Evolutionary conservation across 1,140 invertebrate species (phyloP), one percentile per base, ranked within the genome.

Genomic region (Lepidurus arcticus): DNA sequence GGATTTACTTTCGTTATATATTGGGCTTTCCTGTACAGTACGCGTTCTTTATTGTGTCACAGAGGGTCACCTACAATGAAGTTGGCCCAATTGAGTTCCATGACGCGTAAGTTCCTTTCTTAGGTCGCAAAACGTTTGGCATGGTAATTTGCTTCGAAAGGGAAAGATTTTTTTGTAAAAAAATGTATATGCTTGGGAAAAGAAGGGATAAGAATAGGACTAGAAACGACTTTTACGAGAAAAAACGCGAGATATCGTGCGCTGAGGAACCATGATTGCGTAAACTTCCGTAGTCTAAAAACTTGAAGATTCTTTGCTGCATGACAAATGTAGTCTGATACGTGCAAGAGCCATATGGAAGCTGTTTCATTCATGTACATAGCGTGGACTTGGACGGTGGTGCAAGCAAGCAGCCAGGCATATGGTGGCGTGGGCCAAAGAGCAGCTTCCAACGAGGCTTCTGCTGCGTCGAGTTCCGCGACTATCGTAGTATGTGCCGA

Each of bases 241-340:
- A 65, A 47, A 65, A 65, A 65, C 21, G 53, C 53, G 16, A 65
- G 53, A 21, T 65, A 65, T 65, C 16, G 21, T 7, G 6, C 53
- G 53, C 53, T 34, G 53, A 65, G n/a, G 53, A 65, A 16, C n/a
- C 1, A 7, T 13, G 53, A 65, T 65, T 65, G 21, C 53, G 21
- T 65, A 9, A 65, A 16, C 53, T 65, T 65, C 53, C 53, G 53
- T 21, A 65, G 53, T 13, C 53, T 7, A 65, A 21, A 21, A 65
- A 65, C 9, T 65, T 16, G 53, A 21, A 65, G 53, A 65, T 65
- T 65, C 53, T 65, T 65, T 21, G 16, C 53, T 65, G n/a, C 53
- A 65, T 65, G 53, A 65, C 53, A 65, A 65, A 65, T 65, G 53
- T 65, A 65, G 53, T 65, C 53, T 65, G 53, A 65, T 65, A 65